Evolutionary conservation across 2,113 vertebrate genomes (phyloP).

Genomic region (Rhegmatorhina hoffmannsi): DNA sequence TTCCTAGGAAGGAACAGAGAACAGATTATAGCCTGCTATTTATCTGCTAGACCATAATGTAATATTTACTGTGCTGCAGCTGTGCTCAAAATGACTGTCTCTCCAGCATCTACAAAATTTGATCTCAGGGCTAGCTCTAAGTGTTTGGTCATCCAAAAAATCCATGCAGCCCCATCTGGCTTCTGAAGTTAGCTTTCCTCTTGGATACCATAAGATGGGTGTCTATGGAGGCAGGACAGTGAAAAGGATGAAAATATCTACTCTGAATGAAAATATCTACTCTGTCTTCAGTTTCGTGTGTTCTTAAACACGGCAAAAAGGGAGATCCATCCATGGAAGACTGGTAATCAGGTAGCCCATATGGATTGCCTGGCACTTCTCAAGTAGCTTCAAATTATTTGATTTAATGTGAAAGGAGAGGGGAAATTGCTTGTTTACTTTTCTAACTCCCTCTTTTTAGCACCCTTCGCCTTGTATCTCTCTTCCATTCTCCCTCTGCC

Average conservation of each 20-base stretch:
- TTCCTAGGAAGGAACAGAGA: not conserved
- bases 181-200: not conserved
- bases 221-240: not conserved
- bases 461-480: not conserved
- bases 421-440: not conserved
- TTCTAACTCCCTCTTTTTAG: not conserved
- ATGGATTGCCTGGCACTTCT: not conserved
- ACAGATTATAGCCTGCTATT: not conserved
- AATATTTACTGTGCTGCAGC: constrained; percentile 17
- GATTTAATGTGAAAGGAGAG: not conserved
- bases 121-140: not conserved
- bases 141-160: constrained; percentile 3
- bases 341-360: not conserved
- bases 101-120: not conserved
- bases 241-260: not conserved
- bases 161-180: not conserved
- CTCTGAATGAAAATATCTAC: not conserved
- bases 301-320: not conserved
- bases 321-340: not conserved
- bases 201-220: not conserved
- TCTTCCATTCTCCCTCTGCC: not conserved
- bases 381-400: not conserved
- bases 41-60: not conserved
- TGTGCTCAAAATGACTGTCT: constrained; percentile 8
- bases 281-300: not conserved